Conservation (phyloP, 2,113 vertebrate species). For the Cheilinus undulatus region DNA sequence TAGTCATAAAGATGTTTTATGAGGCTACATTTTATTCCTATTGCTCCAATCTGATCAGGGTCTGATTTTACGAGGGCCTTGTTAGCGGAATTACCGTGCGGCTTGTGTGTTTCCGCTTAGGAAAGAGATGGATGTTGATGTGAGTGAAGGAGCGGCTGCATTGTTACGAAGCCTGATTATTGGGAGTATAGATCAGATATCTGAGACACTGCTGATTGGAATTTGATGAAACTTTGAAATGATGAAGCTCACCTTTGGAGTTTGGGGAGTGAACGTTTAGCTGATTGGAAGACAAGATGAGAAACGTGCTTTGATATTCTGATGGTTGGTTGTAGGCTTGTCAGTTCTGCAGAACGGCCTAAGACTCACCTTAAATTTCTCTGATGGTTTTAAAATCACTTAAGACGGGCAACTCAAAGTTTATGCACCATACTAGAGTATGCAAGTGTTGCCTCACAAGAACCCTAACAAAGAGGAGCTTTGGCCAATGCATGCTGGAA, state of each 20-base stretch:
- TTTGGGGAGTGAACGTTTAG: not conserved
- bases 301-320: constrained; percentile 21
- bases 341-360: too few species aligned
- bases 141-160: constrained; percentile 26
- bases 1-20: constrained; percentile 39
- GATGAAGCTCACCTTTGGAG: constrained; percentile 26
- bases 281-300: constrained; percentile 19
- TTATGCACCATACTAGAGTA: too few species aligned
- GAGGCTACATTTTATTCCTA: constrained; percentile 40
- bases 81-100: constrained; percentile 28
- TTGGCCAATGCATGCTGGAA: too few species aligned
- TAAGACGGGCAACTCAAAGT: too few species aligned
- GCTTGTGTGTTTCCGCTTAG: constrained; percentile 12
- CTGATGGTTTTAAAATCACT: too few species aligned
- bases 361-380: too few species aligned
- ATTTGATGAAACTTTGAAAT: constrained; percentile 51
- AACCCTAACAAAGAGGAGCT: too few species aligned
- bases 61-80: constrained; percentile 38
- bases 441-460: too few species aligned
- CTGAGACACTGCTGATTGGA: constrained; percentile 22
- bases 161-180: constrained; percentile 33
- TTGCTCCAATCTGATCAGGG: constrained; percentile 43
- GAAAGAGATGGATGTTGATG: constrained; percentile 39
- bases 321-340: too few species aligned
- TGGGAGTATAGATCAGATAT: constrained; percentile 39